Conservation (phyloP, 2,113 vertebrate species). For the Alethe castanea region DNA sequence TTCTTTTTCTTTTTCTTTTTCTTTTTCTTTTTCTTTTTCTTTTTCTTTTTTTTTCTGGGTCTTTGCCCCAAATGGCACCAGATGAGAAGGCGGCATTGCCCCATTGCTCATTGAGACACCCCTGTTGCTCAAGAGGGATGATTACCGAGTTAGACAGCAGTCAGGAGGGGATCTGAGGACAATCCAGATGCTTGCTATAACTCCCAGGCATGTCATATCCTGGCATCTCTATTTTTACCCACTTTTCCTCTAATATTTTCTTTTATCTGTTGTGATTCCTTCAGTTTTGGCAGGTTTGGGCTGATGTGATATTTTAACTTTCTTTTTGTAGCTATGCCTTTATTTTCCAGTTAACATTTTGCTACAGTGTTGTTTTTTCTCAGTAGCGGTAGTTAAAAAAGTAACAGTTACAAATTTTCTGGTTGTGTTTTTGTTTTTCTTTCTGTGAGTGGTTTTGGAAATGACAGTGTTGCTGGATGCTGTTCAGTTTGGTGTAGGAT, state of each 20-base stretch:
- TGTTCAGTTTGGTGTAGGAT: background rate
- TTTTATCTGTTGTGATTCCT: background rate
- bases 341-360: background rate
- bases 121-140: constrained; percentile 12
- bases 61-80: background rate
- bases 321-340: background rate
- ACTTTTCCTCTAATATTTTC: background rate
- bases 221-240: constrained; percentile 49
- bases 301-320: background rate
- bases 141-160: background rate
- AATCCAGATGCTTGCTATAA: constrained; percentile 39
- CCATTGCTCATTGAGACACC: background rate
- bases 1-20: rapidly evolving
- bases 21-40: too few species aligned
- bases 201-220: constrained; percentile 30
- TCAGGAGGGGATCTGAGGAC: constrained; percentile 46
- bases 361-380: background rate
- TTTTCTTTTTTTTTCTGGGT: background rate
- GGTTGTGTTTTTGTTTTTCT: background rate
- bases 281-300: background rate
- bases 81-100: background rate
- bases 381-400: rapidly evolving
- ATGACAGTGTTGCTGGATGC: rapidly evolving
- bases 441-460: background rate
- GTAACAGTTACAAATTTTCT: background rate